Base-by-base conservation (phyloP, 2,797 vertebrate species). In the Taeniopygia guttata region DNA sequence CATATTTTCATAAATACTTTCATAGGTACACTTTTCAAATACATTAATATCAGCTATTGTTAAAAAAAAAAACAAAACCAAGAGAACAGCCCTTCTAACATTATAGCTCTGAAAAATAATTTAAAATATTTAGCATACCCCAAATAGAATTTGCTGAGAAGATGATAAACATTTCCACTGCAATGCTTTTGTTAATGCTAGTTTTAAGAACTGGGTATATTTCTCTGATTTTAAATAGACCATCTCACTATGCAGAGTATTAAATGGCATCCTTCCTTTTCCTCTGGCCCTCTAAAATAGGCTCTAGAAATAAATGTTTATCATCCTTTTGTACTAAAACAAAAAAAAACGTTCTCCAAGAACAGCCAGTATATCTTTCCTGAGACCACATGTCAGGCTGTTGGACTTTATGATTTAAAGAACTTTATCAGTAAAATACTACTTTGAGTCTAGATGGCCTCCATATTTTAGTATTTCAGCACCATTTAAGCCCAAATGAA, bases 11-110 rank as follows among this genome's bases (percentile, higher is more conserved):
- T 13, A 59, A 69, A 77, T 38, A 52, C 7, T 58, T 83, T 84
- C 18, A 14, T 62, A 70, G 17, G 36, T 83, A 58, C 14, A n/a
- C 8, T 76, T n/a, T 70, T 82, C 46, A 55, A 55, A 66, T 12
- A 62, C 0, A 2, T 29, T 54, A 74, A 18, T 49, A 84, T 84
- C 4, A 46, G 10, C 15, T 48, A 16, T 17, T 26, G 6, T 3
- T 23, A 18, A 18, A 25, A 30, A 25, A 27, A 51, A 32, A 45
- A 45, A 20, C 19, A 45, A 45, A 43, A 43, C n/a, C n/a, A n/a
- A 43, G 13, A 36, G 70, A 42, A 22, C 40, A 29, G 1, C 2
- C 5, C 15, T 55, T 2, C 0, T 22, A 74, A 45, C 4, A 36
- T n/a, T 75, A 68, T 21, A 48, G 7, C 6, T 73, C 36, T 51